Percentiles rank a stretch among this genome's conserved stretches.
Evolutionary conservation across 2,113 vertebrate species (phyloP).

Genomic region (Puma concolor): DNA sequence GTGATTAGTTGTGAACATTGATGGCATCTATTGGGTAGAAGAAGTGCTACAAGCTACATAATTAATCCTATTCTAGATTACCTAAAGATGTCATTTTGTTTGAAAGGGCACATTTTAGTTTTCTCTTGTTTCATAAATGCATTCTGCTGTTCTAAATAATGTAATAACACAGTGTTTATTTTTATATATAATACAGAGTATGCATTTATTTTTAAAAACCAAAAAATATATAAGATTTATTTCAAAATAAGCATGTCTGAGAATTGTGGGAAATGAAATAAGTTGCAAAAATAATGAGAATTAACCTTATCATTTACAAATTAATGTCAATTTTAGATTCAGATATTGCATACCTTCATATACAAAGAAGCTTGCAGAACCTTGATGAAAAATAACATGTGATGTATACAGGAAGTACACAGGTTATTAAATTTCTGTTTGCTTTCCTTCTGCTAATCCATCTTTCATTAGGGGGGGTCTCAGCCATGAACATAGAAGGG

Average conservation of each 20-base stretch:
- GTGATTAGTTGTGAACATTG: neutral
- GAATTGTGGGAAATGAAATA: neutral
- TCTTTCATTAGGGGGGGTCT: neutral
- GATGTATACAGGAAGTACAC: too few relatives aligned
- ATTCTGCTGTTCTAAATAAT: neutral
- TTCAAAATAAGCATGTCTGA: neutral
- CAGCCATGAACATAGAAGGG: neutral
- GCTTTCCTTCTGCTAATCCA: neutral
- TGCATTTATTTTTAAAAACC: neutral
- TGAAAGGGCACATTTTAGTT: neutral
- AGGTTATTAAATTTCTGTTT: neutral
- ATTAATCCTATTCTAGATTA: neutral
- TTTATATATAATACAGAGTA: neutral
- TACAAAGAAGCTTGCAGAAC: neutral
- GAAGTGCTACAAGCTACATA: neutral
- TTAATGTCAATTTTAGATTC: neutral
- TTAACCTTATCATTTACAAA: neutral
- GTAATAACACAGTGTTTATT: neutral
- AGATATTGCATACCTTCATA: neutral
- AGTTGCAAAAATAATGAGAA: neutral
- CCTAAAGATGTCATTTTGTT: neutral
- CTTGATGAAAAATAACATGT: constrained; percentile 27
- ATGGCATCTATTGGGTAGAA: neutral
- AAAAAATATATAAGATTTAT: neutral
- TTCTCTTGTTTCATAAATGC: neutral